These are phyloP conservation scores for Venusia cambrica DNA, from an alignment of 2,888 invertebrate genomes.

Conservation along the genomic window DNA sequence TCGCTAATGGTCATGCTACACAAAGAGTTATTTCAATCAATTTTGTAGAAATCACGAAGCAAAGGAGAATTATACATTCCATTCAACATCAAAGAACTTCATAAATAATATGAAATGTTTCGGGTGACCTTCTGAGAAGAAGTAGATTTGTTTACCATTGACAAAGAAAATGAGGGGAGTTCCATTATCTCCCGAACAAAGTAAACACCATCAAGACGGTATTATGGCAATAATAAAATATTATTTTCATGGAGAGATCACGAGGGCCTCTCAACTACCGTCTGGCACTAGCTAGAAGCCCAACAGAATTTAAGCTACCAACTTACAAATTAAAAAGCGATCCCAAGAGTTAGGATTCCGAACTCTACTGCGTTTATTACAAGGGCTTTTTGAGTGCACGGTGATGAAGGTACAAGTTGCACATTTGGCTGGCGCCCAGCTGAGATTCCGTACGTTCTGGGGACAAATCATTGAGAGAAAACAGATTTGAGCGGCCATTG, in stretches of 20 bases:
- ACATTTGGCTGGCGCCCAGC: slow-evolving; percentile 75
- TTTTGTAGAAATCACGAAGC: slow-evolving; percentile 7
- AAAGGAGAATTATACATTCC: slow-evolving; percentile 13
- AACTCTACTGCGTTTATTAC: slow-evolving; percentile 30
- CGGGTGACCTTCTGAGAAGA: slow-evolving; percentile 10
- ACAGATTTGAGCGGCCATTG: slow-evolving; percentile 73
- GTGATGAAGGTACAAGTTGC: slow-evolving; percentile 47
- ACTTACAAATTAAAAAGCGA: slow-evolving; percentile 42
- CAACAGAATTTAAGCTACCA: slow-evolving; percentile 62
- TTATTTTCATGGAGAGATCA: slow-evolving; percentile 70
- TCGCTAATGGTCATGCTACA: too few relatives aligned
- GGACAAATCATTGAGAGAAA: slow-evolving; percentile 78
- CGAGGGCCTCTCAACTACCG: slow-evolving; percentile 54
- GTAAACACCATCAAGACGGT: slow-evolving; percentile 46
- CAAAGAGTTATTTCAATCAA: slow-evolving; percentile 10
- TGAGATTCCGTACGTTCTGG: slow-evolving; percentile 68
- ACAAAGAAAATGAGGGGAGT: slow-evolving; percentile 21
- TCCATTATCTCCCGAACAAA: slow-evolving; percentile 36
- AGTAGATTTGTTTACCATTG: slow-evolving; percentile 28
- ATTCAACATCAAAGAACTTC: slow-evolving; percentile 11
- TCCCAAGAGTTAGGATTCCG: slow-evolving; percentile 22
- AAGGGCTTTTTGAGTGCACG: slow-evolving; percentile 26
- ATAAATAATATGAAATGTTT: slow-evolving; percentile 10
- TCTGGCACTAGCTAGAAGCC: slow-evolving; percentile 51
- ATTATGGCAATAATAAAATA: slow-evolving; percentile 65